Evolutionary conservation across 2,113 vertebrate species (phyloP), one percentile per base, ranked within the genome.

Genomic region (Gasterosteus nipponicus): DNA sequence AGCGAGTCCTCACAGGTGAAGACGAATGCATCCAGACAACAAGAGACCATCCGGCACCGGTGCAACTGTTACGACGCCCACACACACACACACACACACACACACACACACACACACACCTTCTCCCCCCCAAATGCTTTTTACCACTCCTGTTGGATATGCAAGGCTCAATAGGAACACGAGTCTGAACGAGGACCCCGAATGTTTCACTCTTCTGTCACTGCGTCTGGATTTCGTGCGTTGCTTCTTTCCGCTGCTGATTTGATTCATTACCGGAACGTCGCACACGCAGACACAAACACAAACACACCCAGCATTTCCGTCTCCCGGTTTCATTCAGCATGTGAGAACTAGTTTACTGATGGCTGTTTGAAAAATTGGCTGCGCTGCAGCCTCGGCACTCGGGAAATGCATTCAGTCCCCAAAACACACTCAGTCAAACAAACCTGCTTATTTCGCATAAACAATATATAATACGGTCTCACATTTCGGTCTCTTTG

Each of bases 401-500:
- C 19, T 60, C 11, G 29, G n/a, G 4, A 61, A 69, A 78, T 33
- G 15, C 12, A 59, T 69, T 70, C 3, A 54, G 51, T 69, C 47
- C 61, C 31, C 75, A 39, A 73, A 75, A 80, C 42, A 51, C 63
- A 56, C 7, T 41, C 31, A 15, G 19, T 44, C 57, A 71, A 63
- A 75, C 41, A 73, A 22, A 29, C 19, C 1, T 31, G 3, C 46
- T 78, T n/a, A 53, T 16, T 60, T 58, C 49, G 47, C 69, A 51
- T 35, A 54, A 51, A 4, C 73, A 35, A 14, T 33, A 10, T 70
- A 46, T 16, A 79, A 82, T 57, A 10, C 0, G 5, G 54, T 57
- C 39, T 68, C 78, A 65, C 29, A 74, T 86, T 92, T 80, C 73
- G 49, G 49, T 80, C 75, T 73, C 26, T 85, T 77, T 62, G 54